Evolutionary conservation across 2,113 vertebrate species (phyloP).

Genomic region (Mungos mungo): DNA sequence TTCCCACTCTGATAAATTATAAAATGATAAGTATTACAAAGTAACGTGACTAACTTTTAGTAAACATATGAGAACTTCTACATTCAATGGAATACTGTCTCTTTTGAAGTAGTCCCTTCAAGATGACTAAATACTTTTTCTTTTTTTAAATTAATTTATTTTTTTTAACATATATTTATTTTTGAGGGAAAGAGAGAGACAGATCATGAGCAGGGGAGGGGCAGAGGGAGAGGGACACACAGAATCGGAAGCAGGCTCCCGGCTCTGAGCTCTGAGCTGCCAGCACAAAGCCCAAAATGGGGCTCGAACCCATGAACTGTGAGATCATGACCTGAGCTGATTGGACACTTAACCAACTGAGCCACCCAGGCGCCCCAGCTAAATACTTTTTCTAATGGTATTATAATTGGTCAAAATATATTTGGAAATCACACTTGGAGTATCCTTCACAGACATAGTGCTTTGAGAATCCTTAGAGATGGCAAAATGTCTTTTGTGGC

Average conservation of each 20-base stretch:
- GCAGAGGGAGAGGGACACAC: too few relatives aligned
- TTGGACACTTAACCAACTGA: too few relatives aligned
- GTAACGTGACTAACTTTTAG: not conserved
- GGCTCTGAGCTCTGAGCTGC: too few relatives aligned
- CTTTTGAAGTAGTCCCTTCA: constrained; percentile 10
- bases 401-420: not conserved
- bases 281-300: too few relatives aligned
- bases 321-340: too few relatives aligned
- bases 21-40: constrained; percentile 24
- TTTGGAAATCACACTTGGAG: constrained; percentile 12
- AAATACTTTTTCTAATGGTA: not conserved
- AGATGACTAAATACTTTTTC: not conserved
- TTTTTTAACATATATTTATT: too few relatives aligned
- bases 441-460: not conserved
- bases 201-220: too few relatives aligned
- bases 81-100: not conserved
- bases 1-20: constrained; percentile 21
- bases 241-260: too few relatives aligned
- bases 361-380: not conserved
- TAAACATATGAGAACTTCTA: not conserved
- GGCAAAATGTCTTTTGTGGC: not conserved
- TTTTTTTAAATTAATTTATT: not conserved
- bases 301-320: too few relatives aligned
- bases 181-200: too few relatives aligned
- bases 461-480: not conserved